Conservation (phyloP, 2,113 vertebrate genomes). For the Cephalopholis sonnerati region DNA sequence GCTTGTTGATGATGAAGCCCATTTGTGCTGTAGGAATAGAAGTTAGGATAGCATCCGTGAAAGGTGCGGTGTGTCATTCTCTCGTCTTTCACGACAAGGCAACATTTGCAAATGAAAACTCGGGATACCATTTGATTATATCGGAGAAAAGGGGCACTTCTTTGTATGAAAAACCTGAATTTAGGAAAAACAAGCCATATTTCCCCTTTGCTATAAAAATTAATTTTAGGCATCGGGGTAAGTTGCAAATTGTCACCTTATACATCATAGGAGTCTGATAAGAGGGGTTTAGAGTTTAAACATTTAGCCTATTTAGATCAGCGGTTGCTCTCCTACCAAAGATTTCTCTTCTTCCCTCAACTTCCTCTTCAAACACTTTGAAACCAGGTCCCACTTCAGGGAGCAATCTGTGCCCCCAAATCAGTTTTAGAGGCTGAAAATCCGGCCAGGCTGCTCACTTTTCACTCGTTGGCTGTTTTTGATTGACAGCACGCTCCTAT, state of each 20-base stretch:
- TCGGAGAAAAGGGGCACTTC: neutral
- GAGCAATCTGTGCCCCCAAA: constrained; percentile 42
- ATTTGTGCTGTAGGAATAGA: neutral
- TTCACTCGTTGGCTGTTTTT: constrained; percentile 20
- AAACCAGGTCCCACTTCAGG: constrained; percentile 53
- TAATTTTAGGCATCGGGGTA: neutral
- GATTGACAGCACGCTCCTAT: constrained; percentile 63
- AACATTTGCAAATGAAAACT: neutral
- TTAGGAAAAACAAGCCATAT: neutral
- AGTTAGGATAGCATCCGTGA: neutral
- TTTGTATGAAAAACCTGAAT: neutral
- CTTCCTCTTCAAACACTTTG: constrained; percentile 30
- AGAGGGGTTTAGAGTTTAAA: fast-evolving
- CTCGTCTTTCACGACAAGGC: neutral
- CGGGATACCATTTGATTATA: neutral
- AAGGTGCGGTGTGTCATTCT: neutral
- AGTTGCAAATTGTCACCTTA: neutral
- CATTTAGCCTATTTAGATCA: neutral
- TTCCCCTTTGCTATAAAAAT: neutral
- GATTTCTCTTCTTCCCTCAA: constrained; percentile 12
- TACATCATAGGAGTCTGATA: neutral
- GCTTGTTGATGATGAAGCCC: neutral
- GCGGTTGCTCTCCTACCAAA: neutral
- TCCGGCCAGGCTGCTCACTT: neutral
- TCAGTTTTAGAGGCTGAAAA: constrained; percentile 28